Conservation (phyloP, 2,888 invertebrate species). For the Polydrusus tereticollis region DNA sequence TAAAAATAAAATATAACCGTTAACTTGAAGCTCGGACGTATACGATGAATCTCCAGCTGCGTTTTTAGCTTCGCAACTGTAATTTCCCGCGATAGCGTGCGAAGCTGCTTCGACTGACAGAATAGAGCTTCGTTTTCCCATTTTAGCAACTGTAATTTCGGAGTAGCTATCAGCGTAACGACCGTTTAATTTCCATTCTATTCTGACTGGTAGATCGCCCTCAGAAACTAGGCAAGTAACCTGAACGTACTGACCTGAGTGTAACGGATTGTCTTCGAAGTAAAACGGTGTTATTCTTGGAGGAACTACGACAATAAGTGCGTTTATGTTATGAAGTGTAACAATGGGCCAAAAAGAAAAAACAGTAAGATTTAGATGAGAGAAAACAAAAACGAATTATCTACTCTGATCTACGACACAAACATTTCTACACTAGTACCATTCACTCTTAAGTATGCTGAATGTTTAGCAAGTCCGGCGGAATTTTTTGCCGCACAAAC, state of each 20-base stretch:
- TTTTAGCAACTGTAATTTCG: constrained; percentile 70
- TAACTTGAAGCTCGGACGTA: constrained; percentile 69
- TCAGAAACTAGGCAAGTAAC: constrained; percentile 79
- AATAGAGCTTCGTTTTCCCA: constrained; percentile 74
- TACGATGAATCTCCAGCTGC: constrained; percentile 68
- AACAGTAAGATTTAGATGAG: background rate
- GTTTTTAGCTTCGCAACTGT: constrained; percentile 71
- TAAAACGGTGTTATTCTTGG: constrained; percentile 84
- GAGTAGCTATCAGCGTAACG: constrained; percentile 70
- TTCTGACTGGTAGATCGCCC: constrained; percentile 83
- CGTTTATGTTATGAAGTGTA: background rate
- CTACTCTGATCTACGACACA: constrained; percentile 67
- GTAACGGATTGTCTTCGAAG: constrained; percentile 79
- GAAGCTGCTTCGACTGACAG: constrained; percentile 72
- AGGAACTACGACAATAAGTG: constrained; percentile 72
- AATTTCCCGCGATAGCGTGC: constrained; percentile 70
- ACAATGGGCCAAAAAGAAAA: background rate
- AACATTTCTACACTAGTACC: constrained; percentile 61
- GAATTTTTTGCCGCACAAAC: constrained; percentile 69
- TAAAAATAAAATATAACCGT: constrained; percentile 65
- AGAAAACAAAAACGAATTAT: constrained; percentile 65
- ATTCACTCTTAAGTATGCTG: constrained; percentile 69
- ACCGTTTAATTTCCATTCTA: constrained; percentile 80
- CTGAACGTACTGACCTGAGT: constrained; percentile 60
- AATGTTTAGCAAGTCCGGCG: constrained; percentile 69